Base-by-base conservation (phyloP, 2,113 vertebrate genomes). In the Platysternon megacephalum region DNA sequence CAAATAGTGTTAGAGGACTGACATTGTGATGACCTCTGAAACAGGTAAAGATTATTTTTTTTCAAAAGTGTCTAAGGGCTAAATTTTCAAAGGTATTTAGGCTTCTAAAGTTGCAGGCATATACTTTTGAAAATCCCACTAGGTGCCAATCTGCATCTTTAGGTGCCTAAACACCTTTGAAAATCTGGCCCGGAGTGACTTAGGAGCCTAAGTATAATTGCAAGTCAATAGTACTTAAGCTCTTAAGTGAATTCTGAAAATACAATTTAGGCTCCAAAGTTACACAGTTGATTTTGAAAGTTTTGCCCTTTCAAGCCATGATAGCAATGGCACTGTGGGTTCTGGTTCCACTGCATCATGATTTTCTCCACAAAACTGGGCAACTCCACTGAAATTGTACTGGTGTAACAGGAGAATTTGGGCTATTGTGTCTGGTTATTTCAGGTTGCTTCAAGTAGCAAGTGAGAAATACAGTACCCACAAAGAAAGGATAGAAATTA, bases 231-330 rank as follows among this genome's bases (percentile, higher is more conserved):
- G 4, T 72, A 72, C 17, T 80, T 11, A 78, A 58, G 84, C 85
- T 26, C 42, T 32, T 96, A 89, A 72, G 12, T 76, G 24, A 87
- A 93, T 96, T 96, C 79, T 74, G 68, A 92, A 94, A 90, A 97
- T 82, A 68, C 85, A 89, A 68, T 78, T 94, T 81, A 56, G 86
- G 89, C 88, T 79, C 49, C 10, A 86, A 42, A 80, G 87, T 17
- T 29, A 19, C 19, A 79, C 58, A 93, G 86, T 55, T 88, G 49
- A 68, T 96, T 94, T 84, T 93, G 65, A 61, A 93, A 90, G 74
- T 90, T 87, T 90, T 92, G 8, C 68, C 76, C 24, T 55, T 51
- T 76, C 79, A 82, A 83, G 1, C 86, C 94, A 83, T n/a, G 17
- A 91, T 58, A 90, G 53, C 68, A 44, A 32, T 42, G 86, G 72